Evolutionary conservation across 1,140 invertebrate species (phyloP).

Genomic region (Plutomurus gul): DNA sequence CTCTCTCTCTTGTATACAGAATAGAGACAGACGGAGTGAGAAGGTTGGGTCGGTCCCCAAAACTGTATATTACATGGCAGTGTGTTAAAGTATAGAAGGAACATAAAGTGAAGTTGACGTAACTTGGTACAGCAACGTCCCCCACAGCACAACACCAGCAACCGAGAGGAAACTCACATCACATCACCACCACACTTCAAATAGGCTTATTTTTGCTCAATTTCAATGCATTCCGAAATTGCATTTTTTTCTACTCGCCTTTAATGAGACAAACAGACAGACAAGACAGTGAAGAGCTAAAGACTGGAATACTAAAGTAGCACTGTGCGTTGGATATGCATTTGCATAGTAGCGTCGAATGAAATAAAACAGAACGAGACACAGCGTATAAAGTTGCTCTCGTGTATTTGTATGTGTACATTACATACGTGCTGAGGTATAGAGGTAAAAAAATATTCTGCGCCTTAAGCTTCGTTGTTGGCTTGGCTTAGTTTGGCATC

Average conservation of each 20-base stretch:
- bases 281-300: not conserved
- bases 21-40: not conserved
- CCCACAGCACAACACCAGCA: not conserved
- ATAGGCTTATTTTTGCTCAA: constrained; percentile 7
- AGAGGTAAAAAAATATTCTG: no score
- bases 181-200: not conserved
- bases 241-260: constrained; percentile 5
- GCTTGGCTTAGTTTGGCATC: no score
- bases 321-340: not conserved
- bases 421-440: no score
- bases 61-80: not conserved
- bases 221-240: constrained; percentile 27
- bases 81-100: not conserved
- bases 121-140: not conserved
- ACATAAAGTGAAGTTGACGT: not conserved
- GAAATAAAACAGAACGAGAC: not conserved
- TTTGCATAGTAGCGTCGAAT: not conserved
- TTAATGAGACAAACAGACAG: constrained; percentile 13
- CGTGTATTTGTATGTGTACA: no score
- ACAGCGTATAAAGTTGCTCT: not conserved
- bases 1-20: not conserved
- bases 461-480: no score
- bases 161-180: not conserved
- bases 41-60: not conserved
- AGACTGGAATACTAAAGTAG: not conserved